Evolutionary conservation across 2,888 invertebrate species (phyloP).

Genomic region (Nineta flava): DNA sequence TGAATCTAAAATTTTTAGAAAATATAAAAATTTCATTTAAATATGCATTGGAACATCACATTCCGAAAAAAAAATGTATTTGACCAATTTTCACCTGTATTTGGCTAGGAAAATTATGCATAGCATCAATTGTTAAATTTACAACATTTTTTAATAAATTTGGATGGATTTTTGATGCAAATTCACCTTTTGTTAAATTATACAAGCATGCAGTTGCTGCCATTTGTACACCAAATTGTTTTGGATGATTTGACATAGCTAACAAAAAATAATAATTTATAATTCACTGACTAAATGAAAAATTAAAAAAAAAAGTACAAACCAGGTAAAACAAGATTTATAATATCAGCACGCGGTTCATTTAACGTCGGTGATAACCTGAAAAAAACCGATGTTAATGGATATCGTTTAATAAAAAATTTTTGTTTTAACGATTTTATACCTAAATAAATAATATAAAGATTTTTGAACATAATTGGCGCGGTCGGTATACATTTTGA

Average conservation of each 20-base stretch:
- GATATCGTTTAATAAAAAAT: background rate
- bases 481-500: constrained; percentile 37
- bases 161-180: constrained; percentile 46
- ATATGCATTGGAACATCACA: background rate
- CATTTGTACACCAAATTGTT: constrained; percentile 49
- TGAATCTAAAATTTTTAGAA: constrained; percentile 31
- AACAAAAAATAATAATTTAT: background rate
- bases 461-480: constrained; percentile 48
- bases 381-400: background rate
- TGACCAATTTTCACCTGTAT: constrained; percentile 31
- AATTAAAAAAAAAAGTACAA: constrained; percentile 15
- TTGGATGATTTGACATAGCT: constrained; percentile 32
- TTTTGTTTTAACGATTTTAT: constrained; percentile 13
- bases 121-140: constrained; percentile 44
- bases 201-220: constrained; percentile 61
- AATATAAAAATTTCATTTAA: constrained; percentile 1
- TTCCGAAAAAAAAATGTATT: background rate
- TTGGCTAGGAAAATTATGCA: constrained; percentile 49
- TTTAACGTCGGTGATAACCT: constrained; percentile 25
- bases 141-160: constrained; percentile 42
- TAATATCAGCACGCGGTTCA: constrained; percentile 41
- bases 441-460: constrained; percentile 43
- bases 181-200: constrained; percentile 49
- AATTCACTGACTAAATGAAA: background rate
- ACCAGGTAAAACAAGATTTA: constrained; percentile 37